Base-by-base conservation (phyloP, 2,888 invertebrate genomes). In the Drosophila affinis region DNA sequence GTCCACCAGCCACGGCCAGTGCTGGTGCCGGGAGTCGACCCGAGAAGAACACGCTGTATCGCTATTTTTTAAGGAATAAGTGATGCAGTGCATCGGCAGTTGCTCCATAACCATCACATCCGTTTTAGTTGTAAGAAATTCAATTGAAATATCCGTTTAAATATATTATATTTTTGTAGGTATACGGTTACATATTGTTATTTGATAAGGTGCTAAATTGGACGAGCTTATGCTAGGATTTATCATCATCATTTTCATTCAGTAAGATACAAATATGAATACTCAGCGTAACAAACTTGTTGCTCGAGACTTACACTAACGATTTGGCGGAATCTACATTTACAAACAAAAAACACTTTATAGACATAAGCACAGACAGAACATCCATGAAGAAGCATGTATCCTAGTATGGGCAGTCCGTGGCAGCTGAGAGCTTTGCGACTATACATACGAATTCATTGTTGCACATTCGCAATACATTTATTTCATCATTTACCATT, bases 51-150 rank as follows among this genome's bases (percentile, higher is more conserved):
- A 94, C 95, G 81, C 93, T 95, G 81, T 93, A 95, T 91, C 94
- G 95, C 92, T 95, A 95, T 93, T 94, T 95, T 91, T 93, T 95
- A 90, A 94, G 94, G 91, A 94, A 94, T 92, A 94, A 94, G 93
- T 94, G 94, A 93, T 89, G 74, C 64, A 59, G 62, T 62, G 82
- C 78, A 72, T 79, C 18, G 34, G 34, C 34, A 34, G 34, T 4
- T 34, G 34, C 34, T 53, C 45, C 34, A 21, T 45, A 14, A 18
- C 24, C 69, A 62, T 52, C 54, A 58, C 47, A 58, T 27, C 32
- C 32, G 46, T 52, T 45, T 9, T 72, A 52, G 45, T 56, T 72
- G 4, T 72, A 72, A 63, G 54, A 39, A 27, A n/a, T 0, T n/a
- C 58, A 58, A 59, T 64, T 52, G 47, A 58, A 72, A 72, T 64